Evolutionary conservation across 2,888 invertebrate species (phyloP).

Genomic region (Ornithoptera priamus): DNA sequence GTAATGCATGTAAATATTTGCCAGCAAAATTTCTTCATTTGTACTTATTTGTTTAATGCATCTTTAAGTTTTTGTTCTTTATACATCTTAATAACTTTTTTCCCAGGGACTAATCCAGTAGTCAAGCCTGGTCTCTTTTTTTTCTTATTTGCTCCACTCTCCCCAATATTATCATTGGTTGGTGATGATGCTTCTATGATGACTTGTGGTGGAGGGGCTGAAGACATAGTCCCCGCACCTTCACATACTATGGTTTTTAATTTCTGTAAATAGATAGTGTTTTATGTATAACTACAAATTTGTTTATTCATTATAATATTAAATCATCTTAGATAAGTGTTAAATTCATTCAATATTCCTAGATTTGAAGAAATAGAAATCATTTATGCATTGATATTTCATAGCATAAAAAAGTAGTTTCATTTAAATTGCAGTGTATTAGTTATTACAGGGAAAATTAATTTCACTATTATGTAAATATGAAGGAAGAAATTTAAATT

Average conservation of each 20-base stretch:
- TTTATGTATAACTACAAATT: background rate
- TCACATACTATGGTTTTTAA: slow-evolving; percentile 68
- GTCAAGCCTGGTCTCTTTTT: slow-evolving; percentile 89
- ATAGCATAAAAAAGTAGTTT: background rate
- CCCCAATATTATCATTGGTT: slow-evolving; percentile 71
- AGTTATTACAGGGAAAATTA: background rate
- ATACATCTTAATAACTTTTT: slow-evolving; percentile 90
- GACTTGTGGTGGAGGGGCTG: slow-evolving; percentile 56
- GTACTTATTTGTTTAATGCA: slow-evolving; percentile 47
- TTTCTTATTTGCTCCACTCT: slow-evolving; percentile 78
- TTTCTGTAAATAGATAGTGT: slow-evolving; percentile 51
- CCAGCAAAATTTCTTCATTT: background rate
- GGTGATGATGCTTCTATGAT: slow-evolving; percentile 45
- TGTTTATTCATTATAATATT: background rate
- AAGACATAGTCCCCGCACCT: slow-evolving; percentile 61
- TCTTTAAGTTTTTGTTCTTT: slow-evolving; percentile 82
- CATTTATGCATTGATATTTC: background rate
- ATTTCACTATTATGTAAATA: background rate
- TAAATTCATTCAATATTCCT: no score
- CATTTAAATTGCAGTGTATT: background rate
- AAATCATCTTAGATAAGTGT: no score
- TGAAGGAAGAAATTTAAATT: no score
- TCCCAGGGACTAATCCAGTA: slow-evolving; percentile 88
- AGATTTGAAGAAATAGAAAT: background rate
- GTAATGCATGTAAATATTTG: slow-evolving; percentile 1